These are phyloP conservation scores for Alligator sinensis DNA, from an alignment of 2,113 vertebrate genomes.

Conservation along the genomic window DNA sequence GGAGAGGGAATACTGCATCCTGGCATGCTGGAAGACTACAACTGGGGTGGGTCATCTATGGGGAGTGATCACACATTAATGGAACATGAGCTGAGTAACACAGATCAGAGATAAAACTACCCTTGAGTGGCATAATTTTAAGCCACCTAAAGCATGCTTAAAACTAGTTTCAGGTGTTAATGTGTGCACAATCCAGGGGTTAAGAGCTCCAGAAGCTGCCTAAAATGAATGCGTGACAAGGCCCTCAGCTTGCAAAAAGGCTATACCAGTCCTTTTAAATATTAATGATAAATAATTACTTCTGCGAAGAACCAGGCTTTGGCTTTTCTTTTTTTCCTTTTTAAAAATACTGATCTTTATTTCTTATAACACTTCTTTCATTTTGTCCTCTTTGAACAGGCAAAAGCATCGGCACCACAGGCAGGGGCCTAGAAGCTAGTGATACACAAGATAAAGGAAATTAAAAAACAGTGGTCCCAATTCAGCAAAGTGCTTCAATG, in stretches of 20 bases:
- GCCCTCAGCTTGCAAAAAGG: conserved; percentile 42
- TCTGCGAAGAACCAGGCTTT: conserved; percentile 29
- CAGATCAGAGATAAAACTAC: no score
- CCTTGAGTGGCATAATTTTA: no score
- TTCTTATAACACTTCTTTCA: background rate
- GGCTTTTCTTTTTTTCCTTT: background rate
- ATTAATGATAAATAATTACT: conserved; percentile 49
- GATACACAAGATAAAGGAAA: background rate
- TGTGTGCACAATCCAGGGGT: no score
- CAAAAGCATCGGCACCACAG: background rate
- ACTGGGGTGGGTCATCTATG: no score
- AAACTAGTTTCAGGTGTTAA: no score
- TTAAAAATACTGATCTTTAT: conserved; percentile 25
- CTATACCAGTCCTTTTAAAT: conserved; percentile 46
- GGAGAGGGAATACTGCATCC: no score
- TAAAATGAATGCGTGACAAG: no score
- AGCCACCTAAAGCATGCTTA: no score
- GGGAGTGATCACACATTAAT: no score
- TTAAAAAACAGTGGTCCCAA: background rate
- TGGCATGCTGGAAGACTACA: no score
- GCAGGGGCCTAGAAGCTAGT: background rate
- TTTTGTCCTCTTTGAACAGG: background rate
- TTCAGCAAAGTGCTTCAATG: background rate
- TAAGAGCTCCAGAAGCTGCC: no score
- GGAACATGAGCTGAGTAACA: no score